Evolutionary conservation across 2,888 invertebrate species (phyloP).

Genomic region (Formica aserva): DNA sequence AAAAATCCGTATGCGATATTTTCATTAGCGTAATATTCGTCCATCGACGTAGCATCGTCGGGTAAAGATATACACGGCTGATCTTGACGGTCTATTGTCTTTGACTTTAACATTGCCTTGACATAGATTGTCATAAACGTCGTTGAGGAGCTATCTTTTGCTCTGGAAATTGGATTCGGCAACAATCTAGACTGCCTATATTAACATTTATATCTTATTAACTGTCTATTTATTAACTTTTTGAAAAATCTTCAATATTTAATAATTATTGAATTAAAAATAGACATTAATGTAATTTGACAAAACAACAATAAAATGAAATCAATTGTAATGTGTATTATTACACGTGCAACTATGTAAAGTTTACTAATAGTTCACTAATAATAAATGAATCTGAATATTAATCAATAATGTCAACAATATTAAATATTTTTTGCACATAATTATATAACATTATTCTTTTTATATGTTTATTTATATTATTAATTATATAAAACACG

Average conservation of each 20-base stretch:
- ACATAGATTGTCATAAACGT: conserved; percentile 89
- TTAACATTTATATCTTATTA: not conserved
- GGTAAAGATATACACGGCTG: conserved; percentile 51
- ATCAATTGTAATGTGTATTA: not conserved
- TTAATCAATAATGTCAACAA: not conserved
- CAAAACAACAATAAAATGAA: not conserved
- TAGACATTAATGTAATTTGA: not conserved
- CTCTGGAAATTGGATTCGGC: conserved; percentile 86
- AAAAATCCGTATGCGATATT: conserved; percentile 88
- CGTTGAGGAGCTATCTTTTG: not conserved
- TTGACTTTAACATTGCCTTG: conserved; percentile 79
- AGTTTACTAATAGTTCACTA: not conserved
- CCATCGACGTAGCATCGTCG: conserved; percentile 87
- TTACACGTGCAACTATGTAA: not conserved
- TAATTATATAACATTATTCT: not conserved
- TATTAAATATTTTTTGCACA: not conserved
- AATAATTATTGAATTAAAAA: conserved; percentile 18
- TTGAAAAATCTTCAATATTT: not conserved
- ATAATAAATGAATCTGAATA: not conserved
- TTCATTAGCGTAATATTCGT: conserved; percentile 88
- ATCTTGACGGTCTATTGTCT: conserved; percentile 43
- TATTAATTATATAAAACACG: not conserved
- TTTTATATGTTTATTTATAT: not conserved
- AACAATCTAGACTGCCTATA: conserved; percentile 87
- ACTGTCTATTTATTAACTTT: not conserved